Percentiles rank a stretch among this genome's conserved stretches.
These are phyloP conservation scores for Belgica antarctica DNA, from an alignment of 2,888 invertebrate species.

Conservation along the genomic window DNA sequence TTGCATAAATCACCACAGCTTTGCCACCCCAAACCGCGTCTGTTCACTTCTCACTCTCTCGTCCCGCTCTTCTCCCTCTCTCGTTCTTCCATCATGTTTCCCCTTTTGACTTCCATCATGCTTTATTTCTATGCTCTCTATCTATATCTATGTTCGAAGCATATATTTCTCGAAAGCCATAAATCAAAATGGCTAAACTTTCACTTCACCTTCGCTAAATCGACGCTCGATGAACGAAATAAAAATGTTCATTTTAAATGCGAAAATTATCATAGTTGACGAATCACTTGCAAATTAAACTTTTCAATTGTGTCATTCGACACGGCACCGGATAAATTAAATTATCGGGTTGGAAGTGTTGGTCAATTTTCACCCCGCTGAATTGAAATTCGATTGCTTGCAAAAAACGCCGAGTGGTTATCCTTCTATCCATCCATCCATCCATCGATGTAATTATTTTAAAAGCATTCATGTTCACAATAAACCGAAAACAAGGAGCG, in stretches of 20 bases:
- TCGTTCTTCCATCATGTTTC: slow-evolving; percentile 9
- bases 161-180: slow-evolving; percentile 1
- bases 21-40: not conserved
- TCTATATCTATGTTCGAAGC: not conserved
- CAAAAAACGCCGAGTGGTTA: slow-evolving; percentile 10
- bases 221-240: not conserved
- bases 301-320: not conserved
- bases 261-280: not conserved
- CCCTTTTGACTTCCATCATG: not conserved
- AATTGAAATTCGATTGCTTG: not conserved
- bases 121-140: not conserved
- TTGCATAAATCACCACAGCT: too few relatives aligned
- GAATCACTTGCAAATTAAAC: not conserved
- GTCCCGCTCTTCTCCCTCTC: not conserved
- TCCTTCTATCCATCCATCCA: slow-evolving; percentile 25
- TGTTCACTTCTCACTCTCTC: not conserved
- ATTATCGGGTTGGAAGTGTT: not conserved
- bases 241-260: not conserved
- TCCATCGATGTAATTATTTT: slow-evolving; percentile 33
- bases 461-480: slow-evolving; percentile 36
- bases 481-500: not conserved
- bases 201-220: not conserved
- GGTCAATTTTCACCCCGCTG: not conserved
- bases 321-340: not conserved
- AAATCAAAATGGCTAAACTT: slow-evolving; percentile 42